phyloP scores from a whole-genome alignment of 1,140 invertebrate species.

The Aphaenogaster floridana region DNA sequence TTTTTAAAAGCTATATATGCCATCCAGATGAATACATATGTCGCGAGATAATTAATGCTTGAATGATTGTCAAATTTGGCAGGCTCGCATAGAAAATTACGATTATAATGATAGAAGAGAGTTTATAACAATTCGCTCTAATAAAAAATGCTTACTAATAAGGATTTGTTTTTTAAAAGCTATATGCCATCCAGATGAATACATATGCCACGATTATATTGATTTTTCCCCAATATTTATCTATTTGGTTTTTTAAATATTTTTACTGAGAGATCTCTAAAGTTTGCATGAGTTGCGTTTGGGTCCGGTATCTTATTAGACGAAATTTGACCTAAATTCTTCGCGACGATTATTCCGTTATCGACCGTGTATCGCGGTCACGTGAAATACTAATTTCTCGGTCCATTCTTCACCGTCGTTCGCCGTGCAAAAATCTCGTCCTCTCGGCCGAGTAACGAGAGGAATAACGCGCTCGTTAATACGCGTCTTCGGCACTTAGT shows the following conservation, averaged over 20 bases:
- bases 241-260: not conserved
- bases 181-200: not conserved
- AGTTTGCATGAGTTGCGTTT: not conserved
- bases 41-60: not conserved
- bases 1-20: not conserved
- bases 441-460: constrained; percentile 51
- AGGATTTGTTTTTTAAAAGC: not conserved
- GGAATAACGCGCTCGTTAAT: constrained; percentile 79
- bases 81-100: not conserved
- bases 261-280: not conserved
- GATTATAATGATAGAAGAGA: not conserved
- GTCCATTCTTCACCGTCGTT: constrained; percentile 57
- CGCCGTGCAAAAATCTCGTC: constrained; percentile 48
- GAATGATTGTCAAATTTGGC: not conserved
- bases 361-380: constrained; percentile 16
- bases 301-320: not conserved
- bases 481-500: constrained; percentile 75
- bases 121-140: not conserved
- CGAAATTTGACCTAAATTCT: not conserved
- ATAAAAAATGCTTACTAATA: not conserved
- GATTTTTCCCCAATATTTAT: not conserved
- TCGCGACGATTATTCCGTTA: constrained; percentile 24
- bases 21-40: not conserved
- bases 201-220: not conserved
- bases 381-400: constrained; percentile 57